Evolutionary conservation across 1,140 invertebrate genomes (phyloP).

Genomic region (Ceratosolen solmsi): DNA sequence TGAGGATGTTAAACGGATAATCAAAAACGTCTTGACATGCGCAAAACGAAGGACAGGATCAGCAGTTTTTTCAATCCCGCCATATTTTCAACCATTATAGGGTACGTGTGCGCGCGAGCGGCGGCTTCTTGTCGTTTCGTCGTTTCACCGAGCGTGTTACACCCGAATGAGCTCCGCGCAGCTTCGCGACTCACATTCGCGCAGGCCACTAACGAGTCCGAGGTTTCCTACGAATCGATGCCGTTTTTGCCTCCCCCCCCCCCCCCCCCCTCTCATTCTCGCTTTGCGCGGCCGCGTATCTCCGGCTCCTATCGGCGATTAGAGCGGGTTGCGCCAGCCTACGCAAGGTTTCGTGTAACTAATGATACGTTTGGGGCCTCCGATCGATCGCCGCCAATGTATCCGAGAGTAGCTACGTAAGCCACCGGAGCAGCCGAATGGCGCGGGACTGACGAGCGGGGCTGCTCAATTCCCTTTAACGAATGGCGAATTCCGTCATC

Average conservation of each 20-base stretch:
- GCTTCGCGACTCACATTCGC: neutral
- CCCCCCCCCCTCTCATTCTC: constrained; percentile 24
- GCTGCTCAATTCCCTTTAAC: constrained; percentile 47
- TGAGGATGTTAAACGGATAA: too few relatives aligned
- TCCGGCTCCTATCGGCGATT: constrained; percentile 49
- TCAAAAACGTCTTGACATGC: too few relatives aligned
- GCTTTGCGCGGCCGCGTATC: constrained; percentile 27
- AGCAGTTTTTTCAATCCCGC: too few relatives aligned
- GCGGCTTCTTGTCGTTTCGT: neutral
- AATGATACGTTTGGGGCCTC: constrained; percentile 48
- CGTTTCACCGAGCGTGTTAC: neutral
- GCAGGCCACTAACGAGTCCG: constrained; percentile 31
- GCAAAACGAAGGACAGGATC: too few relatives aligned
- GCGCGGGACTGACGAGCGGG: neutral
- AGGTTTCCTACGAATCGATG: constrained; percentile 45
- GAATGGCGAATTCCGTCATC: constrained; percentile 41
- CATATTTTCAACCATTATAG: too few relatives aligned
- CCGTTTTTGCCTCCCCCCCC: neutral
- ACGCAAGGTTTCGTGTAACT: constrained; percentile 52
- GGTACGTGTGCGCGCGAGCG: too few relatives aligned
- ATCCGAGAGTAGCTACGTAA: neutral
- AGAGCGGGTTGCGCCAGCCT: constrained; percentile 31
- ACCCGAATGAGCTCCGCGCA: neutral
- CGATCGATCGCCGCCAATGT: constrained; percentile 26
- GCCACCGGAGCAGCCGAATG: neutral